Evolutionary conservation across 2,888 invertebrate genomes (phyloP), one percentile per base, ranked within the genome.

Genomic region (Ophioninae sp.): DNA sequence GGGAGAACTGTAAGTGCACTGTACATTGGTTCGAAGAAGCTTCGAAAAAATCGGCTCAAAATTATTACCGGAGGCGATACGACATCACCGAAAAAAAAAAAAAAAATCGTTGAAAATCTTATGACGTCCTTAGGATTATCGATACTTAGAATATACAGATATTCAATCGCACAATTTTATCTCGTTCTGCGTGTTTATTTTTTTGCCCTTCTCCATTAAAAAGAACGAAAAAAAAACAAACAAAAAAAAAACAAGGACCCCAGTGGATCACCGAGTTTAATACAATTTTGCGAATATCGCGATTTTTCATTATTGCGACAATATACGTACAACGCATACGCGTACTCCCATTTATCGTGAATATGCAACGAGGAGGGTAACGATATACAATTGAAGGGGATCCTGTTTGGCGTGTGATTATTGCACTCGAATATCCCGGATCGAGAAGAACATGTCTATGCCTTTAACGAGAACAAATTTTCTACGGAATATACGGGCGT

Each of bases 151-250:
- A 74, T 68, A 77, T 57, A 83, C 76, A 82, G 70, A 79, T 20
- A 64, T 84, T 77, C 78, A 75, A 85, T 85, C 86, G 86, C 86
- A 86, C 84, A 85, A 87, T 82, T 83, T 85, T 82, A 65, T 62
- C 68, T 65, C 65, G 65, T 23, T 76, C 77, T 72, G 82, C 70
- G 68, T 80, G 65, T 69, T 70, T 77, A 64, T 41, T 72, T 23
- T 23, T 59, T 21, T 59, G 7, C 21, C 59, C 50, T 50, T 50
- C 17, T 50, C 50, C 50, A 50, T 50, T 17, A 0, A 17, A 50
- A 17, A 50, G 13, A 50, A 50, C 7, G 8, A 2, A 7, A 3
- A 30, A 50, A 13, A 50, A 13, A 5, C 1, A 44, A 44, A 2
- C 44, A 3, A 30, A 50, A 13, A 50, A 13, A 5, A 50, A 17